Percentiles rank a stretch among this genome's conserved stretches.
Evolutionary conservation across 2,113 vertebrate genomes (phyloP).

Genomic region (Penelope pileata): DNA sequence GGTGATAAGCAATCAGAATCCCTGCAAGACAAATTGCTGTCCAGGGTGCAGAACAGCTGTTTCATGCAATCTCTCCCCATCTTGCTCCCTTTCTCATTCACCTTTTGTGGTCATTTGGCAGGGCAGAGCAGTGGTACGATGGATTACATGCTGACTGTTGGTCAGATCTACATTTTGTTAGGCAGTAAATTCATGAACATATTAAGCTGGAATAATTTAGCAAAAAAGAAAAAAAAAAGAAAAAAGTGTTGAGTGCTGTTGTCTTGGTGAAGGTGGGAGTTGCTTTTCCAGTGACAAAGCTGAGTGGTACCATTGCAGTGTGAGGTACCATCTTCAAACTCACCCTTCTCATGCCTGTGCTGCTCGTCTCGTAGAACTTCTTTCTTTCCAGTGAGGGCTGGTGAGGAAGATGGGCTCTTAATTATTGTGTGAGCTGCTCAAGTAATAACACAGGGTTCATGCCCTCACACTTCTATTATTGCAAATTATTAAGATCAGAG

Average conservation of each 20-base stretch:
- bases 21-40: background rate
- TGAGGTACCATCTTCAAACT: fast-evolving
- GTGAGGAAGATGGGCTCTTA: background rate
- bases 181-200: background rate
- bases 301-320: background rate
- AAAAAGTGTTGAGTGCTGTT: background rate
- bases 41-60: background rate
- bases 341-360: background rate
- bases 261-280: background rate
- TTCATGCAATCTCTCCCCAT: background rate
- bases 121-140: background rate
- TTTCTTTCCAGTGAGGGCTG: background rate
- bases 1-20: background rate
- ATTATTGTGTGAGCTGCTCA: background rate
- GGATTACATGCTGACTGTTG: background rate
- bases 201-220: background rate
- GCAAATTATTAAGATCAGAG: background rate
- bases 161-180: background rate
- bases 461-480: background rate
- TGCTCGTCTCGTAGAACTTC: background rate
- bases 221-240: background rate
- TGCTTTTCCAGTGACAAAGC: background rate
- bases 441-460: background rate
- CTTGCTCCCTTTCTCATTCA: fast-evolving
- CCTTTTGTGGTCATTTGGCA: fast-evolving